Evolutionary conservation across 2,113 vertebrate genomes (phyloP).

Genomic region (Bettongia penicillata): DNA sequence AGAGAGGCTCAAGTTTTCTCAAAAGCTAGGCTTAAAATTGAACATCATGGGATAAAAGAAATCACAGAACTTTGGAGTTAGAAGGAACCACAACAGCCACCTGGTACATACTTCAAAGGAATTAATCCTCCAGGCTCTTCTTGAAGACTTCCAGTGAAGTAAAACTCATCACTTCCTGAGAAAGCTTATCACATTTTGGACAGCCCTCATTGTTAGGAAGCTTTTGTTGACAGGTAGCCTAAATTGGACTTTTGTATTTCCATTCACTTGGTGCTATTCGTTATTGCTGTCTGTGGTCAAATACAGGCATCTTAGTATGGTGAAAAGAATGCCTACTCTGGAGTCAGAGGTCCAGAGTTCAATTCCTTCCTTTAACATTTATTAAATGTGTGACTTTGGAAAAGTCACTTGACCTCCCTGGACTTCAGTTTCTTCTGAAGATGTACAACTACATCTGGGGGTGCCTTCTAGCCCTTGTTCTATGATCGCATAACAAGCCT

Average conservation of each 20-base stretch:
- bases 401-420: not conserved
- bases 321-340: not conserved
- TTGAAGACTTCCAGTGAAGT: not conserved
- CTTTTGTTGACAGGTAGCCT: not conserved
- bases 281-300: not conserved
- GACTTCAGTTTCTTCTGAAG: not conserved
- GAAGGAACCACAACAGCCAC: not conserved
- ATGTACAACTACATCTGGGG: not conserved
- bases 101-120: not conserved
- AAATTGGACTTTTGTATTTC: not conserved
- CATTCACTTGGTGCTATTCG: not conserved
- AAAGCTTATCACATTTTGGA: not conserved
- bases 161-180: not conserved
- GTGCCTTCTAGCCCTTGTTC: not conserved
- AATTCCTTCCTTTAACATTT: not conserved
- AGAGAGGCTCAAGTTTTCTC: not conserved
- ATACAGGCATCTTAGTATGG: not conserved
- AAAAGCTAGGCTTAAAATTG: not conserved
- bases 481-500: not conserved
- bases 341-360: not conserved
- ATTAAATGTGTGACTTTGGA: not conserved
- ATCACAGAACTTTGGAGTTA: not conserved
- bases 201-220: not conserved
- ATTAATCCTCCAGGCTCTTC: not conserved
- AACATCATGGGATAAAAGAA: not conserved